A percentile compares a stretch with the other conserved stretches of the same genome.
phyloP scores from a whole-genome alignment of 2,113 vertebrate genomes.

The Dromaius novaehollandiae region DNA sequence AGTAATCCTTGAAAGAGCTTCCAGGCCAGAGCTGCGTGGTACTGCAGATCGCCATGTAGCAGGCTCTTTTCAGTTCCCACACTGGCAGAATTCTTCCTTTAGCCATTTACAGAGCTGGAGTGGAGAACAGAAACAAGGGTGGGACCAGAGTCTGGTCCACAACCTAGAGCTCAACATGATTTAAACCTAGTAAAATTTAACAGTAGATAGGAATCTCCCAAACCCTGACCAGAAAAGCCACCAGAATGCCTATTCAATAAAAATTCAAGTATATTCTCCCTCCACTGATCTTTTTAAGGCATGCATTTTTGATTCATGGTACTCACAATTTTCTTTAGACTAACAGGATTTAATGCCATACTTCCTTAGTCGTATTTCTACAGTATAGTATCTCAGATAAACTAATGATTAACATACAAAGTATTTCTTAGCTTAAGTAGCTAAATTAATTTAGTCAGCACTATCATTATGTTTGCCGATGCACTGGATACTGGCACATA shows the following conservation, averaged over 20 bases:
- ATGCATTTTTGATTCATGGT: neutral
- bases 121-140: neutral
- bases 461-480: neutral
- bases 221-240: fast-evolving
- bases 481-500: neutral
- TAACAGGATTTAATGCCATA: neutral
- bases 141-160: neutral
- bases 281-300: neutral
- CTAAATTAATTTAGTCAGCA: neutral
- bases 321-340: neutral
- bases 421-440: neutral
- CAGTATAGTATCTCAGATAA: neutral
- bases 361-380: neutral
- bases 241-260: neutral
- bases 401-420: neutral
- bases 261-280: neutral
- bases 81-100: neutral
- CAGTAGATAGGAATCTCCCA: neutral
- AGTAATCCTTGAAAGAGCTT: neutral
- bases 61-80: neutral
- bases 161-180: neutral
- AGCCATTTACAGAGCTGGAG: neutral
- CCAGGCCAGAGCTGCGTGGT: neutral
- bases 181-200: neutral
- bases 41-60: neutral